Evolutionary conservation across 2,797 vertebrate genomes (phyloP).

Genomic region (Margarornis squamiger): DNA sequence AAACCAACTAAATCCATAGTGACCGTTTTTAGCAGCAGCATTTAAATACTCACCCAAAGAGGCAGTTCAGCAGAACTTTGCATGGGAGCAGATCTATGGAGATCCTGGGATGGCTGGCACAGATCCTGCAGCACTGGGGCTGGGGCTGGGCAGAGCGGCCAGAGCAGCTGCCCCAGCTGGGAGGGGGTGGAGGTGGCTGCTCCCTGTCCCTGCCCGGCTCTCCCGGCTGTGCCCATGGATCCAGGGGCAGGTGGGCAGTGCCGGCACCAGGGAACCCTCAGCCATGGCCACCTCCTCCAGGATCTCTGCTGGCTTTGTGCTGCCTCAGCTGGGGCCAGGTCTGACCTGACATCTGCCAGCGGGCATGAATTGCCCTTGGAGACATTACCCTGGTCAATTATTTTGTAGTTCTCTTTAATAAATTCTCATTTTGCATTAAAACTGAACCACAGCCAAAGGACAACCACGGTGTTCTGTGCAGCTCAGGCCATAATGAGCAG

Average conservation of each 20-base stretch:
- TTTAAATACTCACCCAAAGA: neutral
- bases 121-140: fast-evolving
- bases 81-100: neutral
- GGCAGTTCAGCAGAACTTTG: neutral
- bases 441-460: neutral
- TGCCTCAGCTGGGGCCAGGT: neutral
- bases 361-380: neutral
- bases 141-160: neutral
- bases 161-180: neutral
- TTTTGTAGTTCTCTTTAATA: neutral
- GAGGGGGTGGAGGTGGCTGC: neutral
- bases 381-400: neutral
- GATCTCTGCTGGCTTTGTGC: neutral
- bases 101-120: neutral
- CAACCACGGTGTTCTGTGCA: neutral
- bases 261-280: neutral
- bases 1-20: neutral
- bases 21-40: neutral
- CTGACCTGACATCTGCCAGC: neutral
- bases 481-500: neutral
- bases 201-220: neutral
- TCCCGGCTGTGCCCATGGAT: neutral
- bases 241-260: neutral
- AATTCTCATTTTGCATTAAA: neutral
- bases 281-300: neutral